Conservation (phyloP, 2,888 invertebrate species). For the Aspidiotus rigidus region DNA sequence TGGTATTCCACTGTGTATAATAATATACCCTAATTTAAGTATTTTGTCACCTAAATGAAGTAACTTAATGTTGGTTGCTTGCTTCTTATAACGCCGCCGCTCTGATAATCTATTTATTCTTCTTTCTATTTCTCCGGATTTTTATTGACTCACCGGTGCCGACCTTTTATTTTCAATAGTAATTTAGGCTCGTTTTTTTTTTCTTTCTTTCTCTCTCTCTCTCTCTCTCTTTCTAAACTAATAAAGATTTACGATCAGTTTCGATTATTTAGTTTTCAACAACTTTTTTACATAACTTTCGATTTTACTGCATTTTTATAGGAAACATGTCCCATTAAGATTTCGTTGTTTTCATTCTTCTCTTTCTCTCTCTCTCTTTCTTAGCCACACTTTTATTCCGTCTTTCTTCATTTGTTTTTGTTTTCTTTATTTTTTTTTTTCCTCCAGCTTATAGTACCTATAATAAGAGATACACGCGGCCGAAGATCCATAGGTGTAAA, state of each 20-base stretch:
- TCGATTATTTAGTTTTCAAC: constrained; percentile 10
- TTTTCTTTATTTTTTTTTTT: too few species aligned
- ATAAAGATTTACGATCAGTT: constrained; percentile 13
- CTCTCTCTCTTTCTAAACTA: neutral
- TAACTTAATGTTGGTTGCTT: too few species aligned
- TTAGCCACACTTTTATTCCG: neutral
- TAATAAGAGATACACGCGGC: neutral
- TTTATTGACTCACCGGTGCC: too few species aligned
- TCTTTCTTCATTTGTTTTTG: neutral
- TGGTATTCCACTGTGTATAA: too few species aligned
- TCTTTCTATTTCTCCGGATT: too few species aligned
- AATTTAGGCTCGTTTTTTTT: neutral
- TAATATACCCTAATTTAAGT: too few species aligned
- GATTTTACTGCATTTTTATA: constrained; percentile 18
- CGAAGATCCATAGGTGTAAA: neutral
- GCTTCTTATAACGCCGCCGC: too few species aligned
- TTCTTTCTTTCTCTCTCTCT: neutral
- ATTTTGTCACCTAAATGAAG: too few species aligned
- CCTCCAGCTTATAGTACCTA: too few species aligned
- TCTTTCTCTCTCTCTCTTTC: neutral
- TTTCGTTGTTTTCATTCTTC: constrained; percentile 1
- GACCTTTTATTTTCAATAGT: too few species aligned
- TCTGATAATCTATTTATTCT: too few species aligned
- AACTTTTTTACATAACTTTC: constrained; percentile 17
- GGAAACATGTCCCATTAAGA: constrained; percentile 16